Evolutionary conservation across 2,888 invertebrate genomes (phyloP).

Genomic region (Megalurothrips usitatus): DNA sequence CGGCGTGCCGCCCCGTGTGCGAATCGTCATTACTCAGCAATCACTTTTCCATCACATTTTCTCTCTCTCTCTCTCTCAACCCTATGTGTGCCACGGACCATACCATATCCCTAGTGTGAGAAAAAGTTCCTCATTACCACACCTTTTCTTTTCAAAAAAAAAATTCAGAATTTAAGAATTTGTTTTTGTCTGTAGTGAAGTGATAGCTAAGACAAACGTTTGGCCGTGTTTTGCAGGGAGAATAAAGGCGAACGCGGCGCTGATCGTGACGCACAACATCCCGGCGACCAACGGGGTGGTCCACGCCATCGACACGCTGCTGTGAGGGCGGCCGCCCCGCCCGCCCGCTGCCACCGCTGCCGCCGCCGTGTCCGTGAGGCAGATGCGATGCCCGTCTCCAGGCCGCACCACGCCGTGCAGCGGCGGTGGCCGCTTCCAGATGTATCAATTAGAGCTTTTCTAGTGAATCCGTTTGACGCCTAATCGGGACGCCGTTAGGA

Average conservation of each 20-base stretch:
- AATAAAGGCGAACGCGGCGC: constrained; percentile 77
- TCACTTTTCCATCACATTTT: too few relatives aligned
- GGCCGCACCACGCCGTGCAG: too few relatives aligned
- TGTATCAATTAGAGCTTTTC: too few relatives aligned
- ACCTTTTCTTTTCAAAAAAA: not conserved
- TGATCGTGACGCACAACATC: constrained; percentile 77
- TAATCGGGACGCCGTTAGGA: too few relatives aligned
- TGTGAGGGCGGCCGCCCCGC: constrained; percentile 48
- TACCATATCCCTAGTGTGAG: too few relatives aligned
- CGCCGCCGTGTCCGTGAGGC: too few relatives aligned
- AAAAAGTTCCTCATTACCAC: too few relatives aligned
- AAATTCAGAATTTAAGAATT: not conserved
- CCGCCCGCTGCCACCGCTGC: not conserved
- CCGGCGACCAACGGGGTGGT: constrained; percentile 85
- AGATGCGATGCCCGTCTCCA: not conserved
- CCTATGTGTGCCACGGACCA: not conserved
- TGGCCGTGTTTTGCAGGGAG: constrained; percentile 57
- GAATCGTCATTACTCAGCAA: too few relatives aligned
- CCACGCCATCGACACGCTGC: constrained; percentile 69
- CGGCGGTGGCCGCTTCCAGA: too few relatives aligned
- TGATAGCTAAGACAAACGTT: not conserved
- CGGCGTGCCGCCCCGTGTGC: too few relatives aligned
- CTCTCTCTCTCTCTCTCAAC: not conserved
- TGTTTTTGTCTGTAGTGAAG: not conserved
- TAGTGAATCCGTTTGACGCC: too few relatives aligned